Conservation (phyloP, 1,140 invertebrate genomes). For the Pogonomyrmex californicus region DNA sequence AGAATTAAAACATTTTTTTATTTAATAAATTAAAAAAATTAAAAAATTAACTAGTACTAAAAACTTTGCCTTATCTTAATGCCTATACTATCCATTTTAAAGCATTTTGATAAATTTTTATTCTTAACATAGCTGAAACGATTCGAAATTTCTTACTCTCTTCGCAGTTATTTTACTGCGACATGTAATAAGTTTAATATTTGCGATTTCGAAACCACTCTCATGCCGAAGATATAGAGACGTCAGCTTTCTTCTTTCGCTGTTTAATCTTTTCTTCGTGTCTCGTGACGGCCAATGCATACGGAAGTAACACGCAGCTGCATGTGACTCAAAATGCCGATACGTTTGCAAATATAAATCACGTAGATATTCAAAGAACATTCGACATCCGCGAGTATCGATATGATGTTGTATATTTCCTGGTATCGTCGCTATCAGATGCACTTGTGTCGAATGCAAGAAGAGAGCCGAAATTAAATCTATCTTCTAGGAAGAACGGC, state of each 20-base stretch:
- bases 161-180: not conserved
- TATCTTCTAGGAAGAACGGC: constrained; percentile 15
- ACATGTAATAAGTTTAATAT: not conserved
- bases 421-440: constrained; percentile 61
- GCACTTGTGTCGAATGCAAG: constrained; percentile 51
- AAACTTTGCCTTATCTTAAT: no score
- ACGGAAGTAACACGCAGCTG: constrained; percentile 67
- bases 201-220: constrained; percentile 20
- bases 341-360: constrained; percentile 73
- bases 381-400: constrained; percentile 67
- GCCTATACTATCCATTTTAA: no score
- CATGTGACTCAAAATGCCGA: constrained; percentile 65
- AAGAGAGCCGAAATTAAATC: constrained; percentile 43
- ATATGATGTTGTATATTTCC: constrained; percentile 55
- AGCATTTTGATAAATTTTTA: no score
- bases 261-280: constrained; percentile 62
- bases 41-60: no score
- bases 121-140: no score
- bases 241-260: constrained; percentile 34
- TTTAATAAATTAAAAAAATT: no score
- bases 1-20: no score
- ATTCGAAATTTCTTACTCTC: not conserved
- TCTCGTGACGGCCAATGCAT: constrained; percentile 64
- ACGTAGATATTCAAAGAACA: constrained; percentile 65
- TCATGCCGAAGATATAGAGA: constrained; percentile 10